A percentile compares a stretch with the other conserved stretches of the same genome.
Conservation (phyloP, 2,113 vertebrate species). For the Mobula birostris region DNA sequence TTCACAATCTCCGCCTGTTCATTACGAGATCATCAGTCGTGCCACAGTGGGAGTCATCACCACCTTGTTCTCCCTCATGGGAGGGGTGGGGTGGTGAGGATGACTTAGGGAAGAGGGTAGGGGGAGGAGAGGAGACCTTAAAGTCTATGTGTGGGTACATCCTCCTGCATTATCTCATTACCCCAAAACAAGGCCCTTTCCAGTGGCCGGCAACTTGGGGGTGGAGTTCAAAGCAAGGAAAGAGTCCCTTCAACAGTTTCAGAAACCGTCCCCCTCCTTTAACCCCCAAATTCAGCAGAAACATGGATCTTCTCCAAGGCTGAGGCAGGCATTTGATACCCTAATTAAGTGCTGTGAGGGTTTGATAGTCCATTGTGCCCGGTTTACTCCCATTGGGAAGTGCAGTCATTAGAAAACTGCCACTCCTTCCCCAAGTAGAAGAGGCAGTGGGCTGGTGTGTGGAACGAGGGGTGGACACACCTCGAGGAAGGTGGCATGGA, state of each 20-base stretch:
- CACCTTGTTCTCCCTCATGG: not conserved
- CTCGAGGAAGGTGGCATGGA: not conserved
- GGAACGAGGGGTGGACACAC: not conserved
- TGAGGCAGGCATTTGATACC: no score
- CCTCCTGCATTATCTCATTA: not conserved
- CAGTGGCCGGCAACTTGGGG: no score
- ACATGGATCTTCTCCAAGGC: not conserved
- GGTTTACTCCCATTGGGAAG: no score
- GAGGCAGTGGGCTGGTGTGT: not conserved
- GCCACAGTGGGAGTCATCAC: not conserved
- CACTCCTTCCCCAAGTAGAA: no score
- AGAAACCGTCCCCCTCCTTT: no score
- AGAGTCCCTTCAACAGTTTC: no score
- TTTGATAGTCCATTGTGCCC: not conserved
- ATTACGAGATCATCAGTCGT: no score
- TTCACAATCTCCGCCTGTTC: no score
- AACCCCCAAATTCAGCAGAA: not conserved
- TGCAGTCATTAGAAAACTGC: not conserved
- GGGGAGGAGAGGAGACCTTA: not conserved
- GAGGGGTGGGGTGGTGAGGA: not conserved
- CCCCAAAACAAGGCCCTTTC: not conserved
- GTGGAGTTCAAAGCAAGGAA: no score
- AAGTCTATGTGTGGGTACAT: not conserved
- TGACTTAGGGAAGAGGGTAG: not conserved
- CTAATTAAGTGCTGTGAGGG: not conserved